phyloP scores from a whole-genome alignment of 2,797 vertebrate genomes.

The Rallus crepitans region DNA sequence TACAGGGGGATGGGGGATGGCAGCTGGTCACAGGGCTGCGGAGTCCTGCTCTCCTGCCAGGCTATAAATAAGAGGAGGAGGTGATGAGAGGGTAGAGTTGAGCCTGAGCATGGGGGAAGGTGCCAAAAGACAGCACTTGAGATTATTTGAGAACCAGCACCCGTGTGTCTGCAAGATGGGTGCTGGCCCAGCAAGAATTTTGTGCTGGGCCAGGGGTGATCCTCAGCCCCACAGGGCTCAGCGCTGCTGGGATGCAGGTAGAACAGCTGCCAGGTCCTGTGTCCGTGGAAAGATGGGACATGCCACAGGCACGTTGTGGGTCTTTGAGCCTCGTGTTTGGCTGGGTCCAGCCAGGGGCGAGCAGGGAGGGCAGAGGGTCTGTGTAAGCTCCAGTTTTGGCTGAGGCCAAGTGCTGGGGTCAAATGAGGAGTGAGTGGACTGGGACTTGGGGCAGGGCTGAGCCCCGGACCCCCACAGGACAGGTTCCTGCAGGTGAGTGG shows the following conservation, averaged over 20 bases:
- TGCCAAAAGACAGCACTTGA: not conserved
- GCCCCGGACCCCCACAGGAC: not conserved
- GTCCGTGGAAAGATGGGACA: not conserved
- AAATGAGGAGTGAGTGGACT: fast-evolving
- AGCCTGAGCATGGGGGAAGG: not conserved
- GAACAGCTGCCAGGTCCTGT: not conserved
- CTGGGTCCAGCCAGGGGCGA: fast-evolving
- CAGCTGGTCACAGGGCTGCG: not conserved
- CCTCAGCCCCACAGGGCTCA: not conserved
- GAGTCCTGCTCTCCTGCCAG: not conserved
- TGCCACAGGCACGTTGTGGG: fast-evolving
- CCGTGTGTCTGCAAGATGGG: fast-evolving
- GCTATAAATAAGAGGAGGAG: constrained; percentile 11
- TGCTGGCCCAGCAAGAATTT: not conserved
- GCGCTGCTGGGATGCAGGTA: not conserved
- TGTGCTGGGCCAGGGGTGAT: not conserved
- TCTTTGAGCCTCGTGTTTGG: not conserved
- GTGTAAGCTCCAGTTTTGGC: fast-evolving
- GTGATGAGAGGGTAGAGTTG: not conserved
- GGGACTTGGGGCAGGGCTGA: not conserved
- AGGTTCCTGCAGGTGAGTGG: fast-evolving
- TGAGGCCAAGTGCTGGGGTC: not conserved
- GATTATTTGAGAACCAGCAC: not conserved
- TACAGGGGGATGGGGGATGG: not conserved
- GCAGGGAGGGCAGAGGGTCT: too few species aligned